Evolutionary conservation across 2,113 vertebrate species (phyloP), one percentile per base, ranked within the genome.

Genomic region (Misgurnus mizolepis): DNA sequence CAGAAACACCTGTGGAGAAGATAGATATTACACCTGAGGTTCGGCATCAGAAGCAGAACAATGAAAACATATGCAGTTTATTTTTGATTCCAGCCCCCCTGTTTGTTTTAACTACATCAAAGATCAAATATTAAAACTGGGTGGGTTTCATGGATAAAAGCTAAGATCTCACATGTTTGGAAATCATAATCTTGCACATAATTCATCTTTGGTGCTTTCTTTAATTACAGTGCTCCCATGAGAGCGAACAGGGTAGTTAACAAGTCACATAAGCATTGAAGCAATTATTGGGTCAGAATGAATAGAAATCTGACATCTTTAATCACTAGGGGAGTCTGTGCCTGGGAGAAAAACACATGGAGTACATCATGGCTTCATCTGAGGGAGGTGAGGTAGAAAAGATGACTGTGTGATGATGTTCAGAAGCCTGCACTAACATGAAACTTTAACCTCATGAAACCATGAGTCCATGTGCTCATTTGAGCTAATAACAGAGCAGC

Each of bases 241-340:
- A 92, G 93, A 91, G 77, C 68, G 83, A 85, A 86, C 68, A 55
- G 86, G 84, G 91, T 94, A 93, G 93, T 94, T 94, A 94, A 93
- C 89, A 90, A 91, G 91, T 90, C 86, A 90, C 91, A 93, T 91
- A 90, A 89, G 91, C 92, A 93, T 93, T 92, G 89, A 90, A 89
- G 90, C 93, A 93, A 93, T 94, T 92, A 94, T 92, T 93, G 90
- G 91, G 88, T 89, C 88, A 89, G 89, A 91, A 92, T 92, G 92
- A 92, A 93, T 93, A 92, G 89, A 93, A 93, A 90, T 92, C 87
- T 87, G 89, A 91, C 92, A 93, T 93, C 88, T 93, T 92, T 93
- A 94, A 94, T 94, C 93, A 94, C 91, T 91, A 83, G 84, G 87
- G 91, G 86, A 83, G 64, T 88, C 89, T 87, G 83, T 89, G 91